Evolutionary conservation across 2,888 invertebrate species (phyloP), one percentile per base, ranked within the genome.

Genomic region (Cacoxenus indagator): DNA sequence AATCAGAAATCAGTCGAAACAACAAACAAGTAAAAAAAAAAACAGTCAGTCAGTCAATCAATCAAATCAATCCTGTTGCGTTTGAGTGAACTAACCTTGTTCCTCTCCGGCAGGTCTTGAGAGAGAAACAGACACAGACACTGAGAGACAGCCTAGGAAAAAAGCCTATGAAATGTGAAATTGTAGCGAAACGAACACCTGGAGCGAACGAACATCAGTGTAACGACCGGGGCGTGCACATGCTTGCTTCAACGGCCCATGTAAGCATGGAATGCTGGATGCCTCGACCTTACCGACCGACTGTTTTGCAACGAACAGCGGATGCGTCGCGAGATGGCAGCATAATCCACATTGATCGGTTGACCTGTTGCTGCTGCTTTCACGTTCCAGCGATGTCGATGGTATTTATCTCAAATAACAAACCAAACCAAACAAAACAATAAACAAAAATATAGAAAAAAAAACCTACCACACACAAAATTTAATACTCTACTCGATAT

Each of bases 41-140:
- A n/a, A n/a, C n/a, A n/a, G n/a, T n/a, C n/a, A n/a, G n/a, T n/a
- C n/a, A n/a, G n/a, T n/a, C n/a, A n/a, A 70, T 61, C 59, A 75
- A 73, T 73, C 54, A 73, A 75, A 75, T 64, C 73, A 74, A 80
- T 88, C 88, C 88, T 88, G 88, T 88, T 88, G 88, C 87, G 88
- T 88, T 85, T 88, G 88, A 89, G 88, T 80, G 88, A 89, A 88
- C 89, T 88, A 88, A 88, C 86, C 87, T 89, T 88, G 88, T 89
- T 88, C 89, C 88, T 88, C 89, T 89, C 89, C 88, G 88, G 86
- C 88, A 88, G 88, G 88, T 88, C 84, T 85, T 85, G 84, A 87
- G 87, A 86, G 84, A 82, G 84, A 83, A 77, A 76, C 77, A 43
- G 11, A 48, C 17, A 51, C 19, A 77, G 51, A 51, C 19, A 51